A percentile compares a stretch with the other conserved stretches of the same genome.
phyloP scores from a whole-genome alignment of 2,113 vertebrate species.

The Pica pica region DNA sequence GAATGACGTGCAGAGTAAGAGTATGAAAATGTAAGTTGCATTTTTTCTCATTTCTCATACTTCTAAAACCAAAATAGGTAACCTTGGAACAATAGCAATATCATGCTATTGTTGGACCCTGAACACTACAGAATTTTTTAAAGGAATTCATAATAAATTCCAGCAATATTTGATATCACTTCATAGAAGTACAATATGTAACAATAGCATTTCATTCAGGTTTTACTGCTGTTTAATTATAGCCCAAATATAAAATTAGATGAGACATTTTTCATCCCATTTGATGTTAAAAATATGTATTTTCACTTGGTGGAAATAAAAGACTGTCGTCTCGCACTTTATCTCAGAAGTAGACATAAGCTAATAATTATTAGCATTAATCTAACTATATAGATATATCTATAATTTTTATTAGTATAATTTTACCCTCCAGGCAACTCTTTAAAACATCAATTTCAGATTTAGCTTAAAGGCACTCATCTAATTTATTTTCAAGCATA shows the following conservation, averaged over 20 bases:
- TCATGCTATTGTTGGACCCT: neutral
- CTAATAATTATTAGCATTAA: neutral
- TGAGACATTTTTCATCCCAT: neutral
- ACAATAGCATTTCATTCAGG: neutral
- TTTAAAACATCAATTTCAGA: neutral
- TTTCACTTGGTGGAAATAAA: neutral
- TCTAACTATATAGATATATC: neutral
- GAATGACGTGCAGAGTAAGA: neutral
- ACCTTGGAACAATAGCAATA: neutral
- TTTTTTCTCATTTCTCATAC: neutral
- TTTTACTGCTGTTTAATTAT: neutral
- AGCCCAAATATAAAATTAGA: neutral
- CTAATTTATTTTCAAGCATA: neutral
- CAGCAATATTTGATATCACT: neutral
- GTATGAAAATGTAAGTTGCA: neutral
- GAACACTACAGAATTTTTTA: neutral
- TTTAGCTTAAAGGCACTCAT: neutral
- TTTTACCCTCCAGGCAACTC: neutral
- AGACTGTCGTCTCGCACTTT: neutral
- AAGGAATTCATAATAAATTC: neutral
- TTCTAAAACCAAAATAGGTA: neutral
- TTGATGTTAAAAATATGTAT: neutral
- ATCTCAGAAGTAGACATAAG: neutral
- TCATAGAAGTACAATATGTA: neutral
- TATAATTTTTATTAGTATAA: neutral